Evolutionary conservation across 2,113 vertebrate species (phyloP), one percentile per base, ranked within the genome.

Genomic region (Enhydra lutris): DNA sequence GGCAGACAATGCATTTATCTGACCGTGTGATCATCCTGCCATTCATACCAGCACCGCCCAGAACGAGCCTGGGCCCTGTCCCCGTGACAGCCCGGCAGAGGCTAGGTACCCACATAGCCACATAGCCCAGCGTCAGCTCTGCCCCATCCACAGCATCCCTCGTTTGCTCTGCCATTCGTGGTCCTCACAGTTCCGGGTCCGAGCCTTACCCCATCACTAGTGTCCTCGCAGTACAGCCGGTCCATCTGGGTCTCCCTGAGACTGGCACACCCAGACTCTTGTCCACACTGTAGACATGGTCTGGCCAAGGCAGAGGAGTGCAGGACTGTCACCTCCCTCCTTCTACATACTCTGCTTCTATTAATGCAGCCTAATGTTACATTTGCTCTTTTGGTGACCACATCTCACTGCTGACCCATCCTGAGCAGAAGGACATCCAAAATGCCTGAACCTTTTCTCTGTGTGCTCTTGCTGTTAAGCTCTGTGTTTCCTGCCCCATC

Each of bases 271-370:
- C 79, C 84, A 42, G 63, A 74, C 69, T 76, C 55, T 87, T 79
- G 45, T 61, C 78, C 29, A 8, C 63, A 84, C 74, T 42, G 47
- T 80, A 57, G 18, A 23, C 63, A 47, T 39, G n/a, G 39, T 89
- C 83, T 97, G 73, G 71, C 45, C 94, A 95, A 90, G 45, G 81
- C 94, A 96, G 89, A 95, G 55, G 74, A 96, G 79, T 65, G 76
- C 23, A 96, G 95, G 94, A 97, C 97, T 98, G 96, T 98, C 98
- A 96, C 97, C 97, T 98, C 96, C 97, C 67, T 95, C 87, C 97
- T 94, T 89, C 95, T 95, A 76, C 82, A 69, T 84, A 59, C 47
- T 94, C 87, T 94, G 96, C 96, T 98, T 98, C 92, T 96, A 47
- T 95, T 96, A 97, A 92, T 92, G 83, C 69, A 84, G 34, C 95